A percentile compares a stretch with the other conserved stretches of the same genome.
phyloP scores from a whole-genome alignment of 2,113 vertebrate species.

The Gopherus flavomarginatus region DNA sequence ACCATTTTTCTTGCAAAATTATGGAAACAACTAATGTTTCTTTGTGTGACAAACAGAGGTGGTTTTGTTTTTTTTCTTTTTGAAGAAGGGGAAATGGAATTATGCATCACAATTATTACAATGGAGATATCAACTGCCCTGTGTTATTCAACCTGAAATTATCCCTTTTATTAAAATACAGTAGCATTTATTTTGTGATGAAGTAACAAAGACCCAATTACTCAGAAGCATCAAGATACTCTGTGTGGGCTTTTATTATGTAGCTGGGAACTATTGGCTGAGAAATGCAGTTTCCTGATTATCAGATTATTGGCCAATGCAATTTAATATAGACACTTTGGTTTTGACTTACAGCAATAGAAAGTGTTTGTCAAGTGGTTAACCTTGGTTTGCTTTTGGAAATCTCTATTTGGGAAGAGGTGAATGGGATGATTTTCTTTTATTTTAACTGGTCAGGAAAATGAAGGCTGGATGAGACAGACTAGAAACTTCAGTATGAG shows the following conservation, averaged over 20 bases:
- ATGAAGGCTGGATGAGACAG: conserved; percentile 51
- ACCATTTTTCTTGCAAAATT: conserved; percentile 27
- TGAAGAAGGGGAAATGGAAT: background rate
- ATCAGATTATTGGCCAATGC: conserved; percentile 39
- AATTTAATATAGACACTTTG: conserved; percentile 16
- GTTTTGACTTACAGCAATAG: conserved; percentile 42
- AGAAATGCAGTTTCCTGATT: background rate
- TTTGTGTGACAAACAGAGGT: background rate
- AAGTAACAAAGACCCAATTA: conserved; percentile 30
- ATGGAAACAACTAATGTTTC: conserved; percentile 23
- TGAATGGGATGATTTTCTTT: conserved; percentile 45
- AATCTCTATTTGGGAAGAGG: conserved; percentile 37
- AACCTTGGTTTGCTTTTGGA: conserved; percentile 38
- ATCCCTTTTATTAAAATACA: conserved; percentile 23
- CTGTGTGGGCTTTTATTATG: background rate
- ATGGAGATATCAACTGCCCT: background rate
- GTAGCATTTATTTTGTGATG: conserved; percentile 25
- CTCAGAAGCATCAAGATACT: background rate
- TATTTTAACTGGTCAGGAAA: conserved; percentile 53
- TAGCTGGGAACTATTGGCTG: conserved; percentile 8
- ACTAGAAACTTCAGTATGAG: conserved; percentile 7
- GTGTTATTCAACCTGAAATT: conserved; percentile 39
- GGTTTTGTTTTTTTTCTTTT: background rate
- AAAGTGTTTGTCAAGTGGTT: conserved; percentile 53
- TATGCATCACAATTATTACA: background rate